phyloP scores from a whole-genome alignment of 2,888 invertebrate species.

The Rhorus exstirpatorius region DNA sequence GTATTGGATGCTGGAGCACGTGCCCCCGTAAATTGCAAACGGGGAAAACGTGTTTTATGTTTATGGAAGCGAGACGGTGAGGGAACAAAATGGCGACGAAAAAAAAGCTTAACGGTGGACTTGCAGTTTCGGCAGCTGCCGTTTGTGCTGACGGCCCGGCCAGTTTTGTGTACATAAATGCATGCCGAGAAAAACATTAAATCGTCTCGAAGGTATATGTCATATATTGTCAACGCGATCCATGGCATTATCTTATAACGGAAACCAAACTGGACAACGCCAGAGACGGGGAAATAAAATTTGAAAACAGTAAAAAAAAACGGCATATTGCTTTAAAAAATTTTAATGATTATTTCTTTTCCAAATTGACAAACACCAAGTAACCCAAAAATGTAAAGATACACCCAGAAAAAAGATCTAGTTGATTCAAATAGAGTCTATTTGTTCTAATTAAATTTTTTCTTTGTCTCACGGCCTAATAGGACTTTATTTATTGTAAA shows the following conservation, averaged over 20 bases:
- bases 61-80: slow-evolving; percentile 54
- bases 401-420: too few species aligned
- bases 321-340: neutral
- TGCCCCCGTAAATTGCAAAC: slow-evolving; percentile 63
- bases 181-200: slow-evolving; percentile 38
- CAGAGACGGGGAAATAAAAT: neutral
- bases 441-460: too few species aligned
- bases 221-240: neutral
- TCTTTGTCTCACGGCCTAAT: too few species aligned
- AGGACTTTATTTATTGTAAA: too few species aligned
- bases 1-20: slow-evolving; percentile 44
- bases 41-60: slow-evolving; percentile 61
- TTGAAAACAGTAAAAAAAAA: neutral
- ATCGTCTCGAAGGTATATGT: slow-evolving; percentile 13
- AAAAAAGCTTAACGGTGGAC: slow-evolving; percentile 43
- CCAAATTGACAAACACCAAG: too few species aligned
- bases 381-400: too few species aligned
- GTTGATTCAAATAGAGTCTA: too few species aligned
- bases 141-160: slow-evolving; percentile 32
- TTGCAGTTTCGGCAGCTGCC: slow-evolving; percentile 65
- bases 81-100: slow-evolving; percentile 61
- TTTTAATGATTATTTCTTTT: slow-evolving; percentile 1
- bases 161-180: slow-evolving; percentile 37
- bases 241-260: slow-evolving; percentile 36
- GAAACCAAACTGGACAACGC: slow-evolving; percentile 38